Percentiles rank a stretch among this genome's conserved stretches.
Conservation (phyloP, 2,888 invertebrate genomes). For the Lamproptera curius region DNA sequence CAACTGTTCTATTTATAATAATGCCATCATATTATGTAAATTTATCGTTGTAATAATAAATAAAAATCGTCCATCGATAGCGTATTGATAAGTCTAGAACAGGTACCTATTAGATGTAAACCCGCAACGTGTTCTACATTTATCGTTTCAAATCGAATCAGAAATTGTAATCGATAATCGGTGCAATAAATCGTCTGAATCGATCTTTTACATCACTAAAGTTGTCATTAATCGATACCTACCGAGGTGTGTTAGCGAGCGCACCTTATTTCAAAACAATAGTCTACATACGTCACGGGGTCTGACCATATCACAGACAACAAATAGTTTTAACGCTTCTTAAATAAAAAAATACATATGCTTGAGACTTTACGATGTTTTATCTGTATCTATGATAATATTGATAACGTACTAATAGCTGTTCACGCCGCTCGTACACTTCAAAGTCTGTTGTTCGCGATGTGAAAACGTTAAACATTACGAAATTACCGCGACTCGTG, state of each 20-base stretch:
- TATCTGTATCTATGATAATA: constrained; percentile 55
- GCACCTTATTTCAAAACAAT: constrained; percentile 21
- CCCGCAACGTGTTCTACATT: background rate
- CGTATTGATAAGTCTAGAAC: background rate
- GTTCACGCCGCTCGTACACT: constrained; percentile 23
- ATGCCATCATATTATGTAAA: background rate
- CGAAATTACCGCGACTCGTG: no score
- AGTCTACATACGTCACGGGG: constrained; percentile 22
- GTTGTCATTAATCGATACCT: no score
- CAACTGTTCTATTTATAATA: background rate
- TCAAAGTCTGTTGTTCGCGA: constrained; percentile 19
- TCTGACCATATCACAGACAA: no score
- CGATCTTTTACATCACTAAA: no score
- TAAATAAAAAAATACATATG: no score
- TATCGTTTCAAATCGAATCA: background rate
- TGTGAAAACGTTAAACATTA: background rate
- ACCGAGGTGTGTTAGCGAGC: no score
- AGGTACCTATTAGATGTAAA: background rate
- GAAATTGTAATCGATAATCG: no score
- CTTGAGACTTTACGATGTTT: constrained; percentile 30
- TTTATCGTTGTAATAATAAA: constrained; percentile 1
- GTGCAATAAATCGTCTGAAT: no score
- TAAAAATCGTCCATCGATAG: constrained; percentile 3
- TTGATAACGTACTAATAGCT: constrained; percentile 40
- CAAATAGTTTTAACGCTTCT: no score